Percentiles rank a stretch among this genome's conserved stretches.
Evolutionary conservation across 2,888 invertebrate genomes (phyloP).

Genomic region (Oxystoma pomonae): DNA sequence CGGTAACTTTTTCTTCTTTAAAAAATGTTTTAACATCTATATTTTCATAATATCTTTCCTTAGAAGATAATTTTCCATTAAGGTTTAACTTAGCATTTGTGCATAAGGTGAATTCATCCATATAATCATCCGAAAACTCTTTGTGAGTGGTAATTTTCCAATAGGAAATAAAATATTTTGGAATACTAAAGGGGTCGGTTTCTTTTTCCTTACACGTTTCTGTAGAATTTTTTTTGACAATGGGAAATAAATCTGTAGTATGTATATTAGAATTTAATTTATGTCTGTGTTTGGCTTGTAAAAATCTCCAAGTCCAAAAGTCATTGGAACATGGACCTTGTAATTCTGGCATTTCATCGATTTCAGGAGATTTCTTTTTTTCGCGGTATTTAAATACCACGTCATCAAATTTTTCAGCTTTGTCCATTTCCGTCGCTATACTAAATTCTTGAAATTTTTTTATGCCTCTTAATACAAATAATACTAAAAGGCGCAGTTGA

Average conservation of each 20-base stretch:
- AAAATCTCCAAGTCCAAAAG: too few species aligned
- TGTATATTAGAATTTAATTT: too few species aligned
- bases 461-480: conserved; percentile 7
- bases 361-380: too few species aligned
- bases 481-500: conserved; percentile 17
- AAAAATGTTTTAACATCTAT: too few species aligned
- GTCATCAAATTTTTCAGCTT: conserved; percentile 25
- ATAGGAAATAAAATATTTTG: conserved; percentile 24
- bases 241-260: too few species aligned
- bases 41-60: too few species aligned
- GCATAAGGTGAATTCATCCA: conserved; percentile 19
- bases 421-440: conserved; percentile 20
- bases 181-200: conserved; percentile 16
- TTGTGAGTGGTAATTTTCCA: conserved; percentile 19
- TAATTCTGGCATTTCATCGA: too few species aligned
- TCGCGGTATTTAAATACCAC: too few species aligned
- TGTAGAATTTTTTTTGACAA: conserved; percentile 7
- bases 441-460: conserved; percentile 6
- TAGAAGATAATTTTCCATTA: too few species aligned
- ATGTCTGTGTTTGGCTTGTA: too few species aligned
- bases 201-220: conserved; percentile 8
- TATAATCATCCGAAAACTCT: conserved; percentile 5
- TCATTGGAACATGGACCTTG: too few species aligned
- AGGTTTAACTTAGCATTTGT: conserved; percentile 21
- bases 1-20: too few species aligned